Base-by-base conservation (phyloP, 2,113 vertebrate species). In the human (Homo sapiens) region DNA sequence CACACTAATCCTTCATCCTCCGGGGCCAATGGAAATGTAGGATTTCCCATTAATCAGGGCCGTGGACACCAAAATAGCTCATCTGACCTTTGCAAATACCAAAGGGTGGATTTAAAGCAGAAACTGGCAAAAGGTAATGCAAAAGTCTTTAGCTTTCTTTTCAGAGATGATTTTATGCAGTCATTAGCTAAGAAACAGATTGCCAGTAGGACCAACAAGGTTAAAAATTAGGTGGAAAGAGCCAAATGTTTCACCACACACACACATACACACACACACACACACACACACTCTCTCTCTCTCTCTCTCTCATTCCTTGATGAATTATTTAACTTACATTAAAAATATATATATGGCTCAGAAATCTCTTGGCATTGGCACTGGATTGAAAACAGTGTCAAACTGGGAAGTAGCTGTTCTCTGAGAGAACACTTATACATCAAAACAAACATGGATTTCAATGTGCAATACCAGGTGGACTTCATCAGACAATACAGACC, bases 261-360 rank as follows among this genome's bases (percentile, higher is more conserved):
- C 32, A 81, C 5, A 55, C 35, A 45, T 75, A 27, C 40, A 32
- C 32, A 18, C 5, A 32, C 78, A 20, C 50, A 43, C 23, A 18
- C 73, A 64, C 18, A 16, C 18, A 12, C 1, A 5, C 45, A n/a
- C 59, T 30, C 25, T 61, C 59, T 61, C 25, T 30, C 27, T 30
- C 61, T 64, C 12, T 64, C 61, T 68, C 66, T n/a, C 32, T 68
- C 32, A 18, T 2, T 87, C 55, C 72, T 48, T 72, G 89, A 95
- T 98, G 61, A 96, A 84, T 96, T 97, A 96, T 97, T 97, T 95
- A 97, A 93, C 16, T 6, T 22, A 87, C 57, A 93, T 96, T 96
- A 80, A 94, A 95, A 79, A 98, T 59, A 98, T 96, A 98, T 4
- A 89, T 10, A 89, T 9, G 75, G 89, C 89, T 98, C 66, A 70